Evolutionary conservation across 2,888 invertebrate species (phyloP).

Genomic region (Leucophora obtusa): DNA sequence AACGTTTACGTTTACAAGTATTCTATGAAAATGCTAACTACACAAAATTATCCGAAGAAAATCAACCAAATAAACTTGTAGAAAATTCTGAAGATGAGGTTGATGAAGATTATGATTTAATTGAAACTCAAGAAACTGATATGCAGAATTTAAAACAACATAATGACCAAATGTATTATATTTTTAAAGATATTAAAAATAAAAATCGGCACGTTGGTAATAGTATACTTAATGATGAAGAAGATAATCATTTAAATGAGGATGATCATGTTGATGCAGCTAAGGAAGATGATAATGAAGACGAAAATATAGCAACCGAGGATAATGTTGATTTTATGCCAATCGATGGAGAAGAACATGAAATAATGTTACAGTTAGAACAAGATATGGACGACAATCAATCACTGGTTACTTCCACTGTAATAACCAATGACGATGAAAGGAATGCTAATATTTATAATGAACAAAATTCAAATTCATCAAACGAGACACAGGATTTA

Average conservation of each 20-base stretch:
- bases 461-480: constrained; percentile 31
- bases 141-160: constrained; percentile 1
- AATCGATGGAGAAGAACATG: background rate
- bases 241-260: background rate
- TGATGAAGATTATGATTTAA: background rate
- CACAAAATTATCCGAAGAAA: background rate
- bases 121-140: background rate
- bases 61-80: background rate
- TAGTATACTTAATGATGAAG: background rate
- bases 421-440: constrained; percentile 6
- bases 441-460: constrained; percentile 15
- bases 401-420: constrained; percentile 17
- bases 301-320: background rate
- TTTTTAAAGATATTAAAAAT: constrained; percentile 3
- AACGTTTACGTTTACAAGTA: background rate
- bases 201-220: background rate
- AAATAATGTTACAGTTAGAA: constrained; percentile 3
- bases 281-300: background rate
- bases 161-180: constrained; percentile 11
- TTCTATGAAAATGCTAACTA: constrained; percentile 14
- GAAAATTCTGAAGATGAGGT: background rate
- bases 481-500: constrained; percentile 18
- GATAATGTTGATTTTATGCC: constrained; percentile 18
- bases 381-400: constrained; percentile 17
- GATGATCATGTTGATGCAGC: background rate